Evolutionary conservation across 92 coral and sea anemone genomes (phyloP).

Genomic region (Porites divaricata): DNA sequence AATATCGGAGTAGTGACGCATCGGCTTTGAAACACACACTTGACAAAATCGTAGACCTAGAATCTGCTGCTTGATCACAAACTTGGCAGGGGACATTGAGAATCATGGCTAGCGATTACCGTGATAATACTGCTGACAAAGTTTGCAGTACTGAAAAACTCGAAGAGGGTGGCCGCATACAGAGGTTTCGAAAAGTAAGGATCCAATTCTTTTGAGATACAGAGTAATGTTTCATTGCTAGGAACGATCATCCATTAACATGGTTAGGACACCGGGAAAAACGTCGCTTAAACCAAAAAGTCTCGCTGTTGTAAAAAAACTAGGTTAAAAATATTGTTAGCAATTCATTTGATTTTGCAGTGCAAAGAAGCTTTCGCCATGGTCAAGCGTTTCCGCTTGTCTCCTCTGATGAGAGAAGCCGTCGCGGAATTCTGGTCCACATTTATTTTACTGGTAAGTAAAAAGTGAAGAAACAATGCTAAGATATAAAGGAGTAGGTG

Average conservation of each 20-base stretch:
- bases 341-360: not conserved
- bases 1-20: not conserved
- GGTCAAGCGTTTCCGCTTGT: constrained; percentile 49
- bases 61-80: not conserved
- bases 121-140: not conserved
- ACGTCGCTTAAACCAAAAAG: not conserved
- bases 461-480: too few relatives aligned
- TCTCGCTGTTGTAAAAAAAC: too few relatives aligned
- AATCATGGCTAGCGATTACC: not conserved
- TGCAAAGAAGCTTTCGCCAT: not conserved
- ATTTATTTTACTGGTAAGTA: constrained; percentile 79
- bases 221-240: too few relatives aligned
- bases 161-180: not conserved
- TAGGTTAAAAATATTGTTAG: too few relatives aligned
- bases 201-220: not conserved
- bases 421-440: constrained; percentile 82
- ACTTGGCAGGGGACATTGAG: not conserved
- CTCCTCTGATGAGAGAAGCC: constrained; percentile 71
- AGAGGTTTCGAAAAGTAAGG: constrained; percentile 12
- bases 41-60: not conserved
- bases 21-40: not conserved
- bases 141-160: not conserved
- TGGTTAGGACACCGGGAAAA: not conserved
- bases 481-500: too few relatives aligned
- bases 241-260: too few relatives aligned